Base-by-base conservation (phyloP, 1,140 invertebrate genomes). In the Calephelis virginiensis region DNA sequence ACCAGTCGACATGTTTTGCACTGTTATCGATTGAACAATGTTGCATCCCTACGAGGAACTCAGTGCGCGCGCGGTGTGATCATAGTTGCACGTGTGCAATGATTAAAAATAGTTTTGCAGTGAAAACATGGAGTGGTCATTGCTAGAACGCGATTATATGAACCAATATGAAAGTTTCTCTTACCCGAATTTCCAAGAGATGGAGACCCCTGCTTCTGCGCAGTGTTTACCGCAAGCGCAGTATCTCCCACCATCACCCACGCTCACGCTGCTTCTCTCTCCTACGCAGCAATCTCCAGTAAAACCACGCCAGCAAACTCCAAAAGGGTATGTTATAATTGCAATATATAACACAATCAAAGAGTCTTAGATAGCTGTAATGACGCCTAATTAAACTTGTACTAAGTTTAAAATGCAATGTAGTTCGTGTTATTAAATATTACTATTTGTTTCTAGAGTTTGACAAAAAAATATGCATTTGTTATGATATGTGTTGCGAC, bases 121-220 rank as follows among this genome's bases (percentile, higher is more conserved):
- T 59, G 56, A n/a, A 59, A 59, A 59, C 56, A 59, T 59, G 56
- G 56, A 59, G 37, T 59, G 56, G 56, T 38, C 56, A 13, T 37
- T 59, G 37, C 56, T 59, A 59, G 56, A 59, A n/a, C 11, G 37
- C 7, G 56, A 59, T 8, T 59, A 59, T 1, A 40, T n/a, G 37
- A 37, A 59, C 37, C 37, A 12, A 59, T 59, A 59, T 59, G 53
- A 59, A 12, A 59, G 53, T 59, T 59, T 59, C 14, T 17, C 17
- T 0, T 59, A 38, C 10, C 53, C 28, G 12, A 59, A 59, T 17
- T 59, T n/a, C n/a, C 56, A 59, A 12, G 56, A 59, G 37, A 40
- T 37, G 37, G 56, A 59, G 56, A n/a, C n/a, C 12, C 37, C 56
- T 59, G 56, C 56, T 59, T 38, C 38, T 59, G 56, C 56, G 56